Conservation (phyloP, 2,888 invertebrate species). For the Hydrotaea cyrtoneurina region DNA sequence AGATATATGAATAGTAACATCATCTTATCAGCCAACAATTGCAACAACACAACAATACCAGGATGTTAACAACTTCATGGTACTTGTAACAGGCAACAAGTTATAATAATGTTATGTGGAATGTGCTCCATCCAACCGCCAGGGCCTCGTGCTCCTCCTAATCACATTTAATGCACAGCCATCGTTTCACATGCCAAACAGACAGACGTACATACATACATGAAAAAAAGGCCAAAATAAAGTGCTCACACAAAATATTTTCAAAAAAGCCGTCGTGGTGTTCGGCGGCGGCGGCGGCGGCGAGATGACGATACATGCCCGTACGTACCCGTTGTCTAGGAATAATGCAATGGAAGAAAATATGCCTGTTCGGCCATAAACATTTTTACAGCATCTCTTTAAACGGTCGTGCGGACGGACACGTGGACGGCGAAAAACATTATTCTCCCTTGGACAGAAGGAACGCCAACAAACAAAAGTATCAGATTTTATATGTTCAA, state of each 20-base stretch:
- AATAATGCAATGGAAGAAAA: constrained; percentile 35
- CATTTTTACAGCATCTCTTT: constrained; percentile 24
- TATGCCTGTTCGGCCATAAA: constrained; percentile 44
- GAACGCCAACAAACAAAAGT: constrained; percentile 16
- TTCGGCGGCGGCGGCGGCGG: not conserved
- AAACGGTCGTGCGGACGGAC: not conserved
- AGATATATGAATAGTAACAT: constrained; percentile 18
- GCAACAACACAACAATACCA: constrained; percentile 28
- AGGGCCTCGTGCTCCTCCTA: not conserved
- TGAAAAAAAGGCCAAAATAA: constrained; percentile 36
- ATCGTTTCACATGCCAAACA: not conserved
- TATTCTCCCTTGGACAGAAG: constrained; percentile 21
- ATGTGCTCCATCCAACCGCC: not conserved
- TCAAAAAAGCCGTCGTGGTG: constrained; percentile 22
- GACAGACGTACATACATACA: not conserved
- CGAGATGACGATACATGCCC: not conserved
- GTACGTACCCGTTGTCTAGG: not conserved
- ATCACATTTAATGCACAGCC: constrained; percentile 11
- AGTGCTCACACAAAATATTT: constrained; percentile 37
- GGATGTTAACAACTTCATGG: constrained; percentile 61
- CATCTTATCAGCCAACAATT: constrained; percentile 24
- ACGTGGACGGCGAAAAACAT: not conserved
- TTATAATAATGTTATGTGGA: constrained; percentile 35
- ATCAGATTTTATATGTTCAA: constrained; percentile 59
- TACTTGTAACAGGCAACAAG: constrained; percentile 47